Evolutionary conservation across 1,140 invertebrate genomes (phyloP).

Genomic region (Chironomus tepperi): DNA sequence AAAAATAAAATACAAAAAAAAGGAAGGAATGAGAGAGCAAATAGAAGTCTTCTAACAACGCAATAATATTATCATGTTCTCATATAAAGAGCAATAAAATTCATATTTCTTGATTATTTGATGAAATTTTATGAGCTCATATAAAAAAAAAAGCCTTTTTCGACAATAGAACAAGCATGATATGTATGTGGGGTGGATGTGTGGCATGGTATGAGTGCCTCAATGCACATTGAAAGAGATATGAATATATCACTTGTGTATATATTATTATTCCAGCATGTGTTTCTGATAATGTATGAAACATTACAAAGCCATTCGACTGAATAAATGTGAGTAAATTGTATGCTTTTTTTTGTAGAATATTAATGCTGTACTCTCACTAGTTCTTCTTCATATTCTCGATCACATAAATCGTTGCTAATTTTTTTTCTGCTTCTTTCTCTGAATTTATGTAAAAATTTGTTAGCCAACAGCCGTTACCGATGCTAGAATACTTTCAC

Average conservation of each 20-base stretch:
- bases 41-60: background rate
- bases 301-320: conserved; percentile 6
- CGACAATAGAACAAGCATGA: background rate
- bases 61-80: conserved; percentile 14
- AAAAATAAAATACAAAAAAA: background rate
- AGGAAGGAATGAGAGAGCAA: background rate
- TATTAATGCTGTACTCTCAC: background rate
- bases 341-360: background rate
- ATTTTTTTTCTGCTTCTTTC: too few relatives aligned
- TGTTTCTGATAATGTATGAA: conserved; percentile 13
- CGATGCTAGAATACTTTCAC: too few relatives aligned
- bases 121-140: conserved; percentile 11
- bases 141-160: too few relatives aligned
- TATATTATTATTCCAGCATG: background rate
- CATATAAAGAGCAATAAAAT: conserved; percentile 8
- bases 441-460: background rate
- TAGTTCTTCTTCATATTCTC: too few relatives aligned
- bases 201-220: background rate
- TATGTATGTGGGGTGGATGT: background rate
- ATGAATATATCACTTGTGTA: background rate
- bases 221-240: background rate
- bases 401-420: too few relatives aligned
- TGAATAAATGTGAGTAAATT: background rate
- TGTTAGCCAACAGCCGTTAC: background rate
- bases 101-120: conserved; percentile 14